phyloP scores from a whole-genome alignment of 2,113 vertebrate species.

The Thunnus maccoyii region DNA sequence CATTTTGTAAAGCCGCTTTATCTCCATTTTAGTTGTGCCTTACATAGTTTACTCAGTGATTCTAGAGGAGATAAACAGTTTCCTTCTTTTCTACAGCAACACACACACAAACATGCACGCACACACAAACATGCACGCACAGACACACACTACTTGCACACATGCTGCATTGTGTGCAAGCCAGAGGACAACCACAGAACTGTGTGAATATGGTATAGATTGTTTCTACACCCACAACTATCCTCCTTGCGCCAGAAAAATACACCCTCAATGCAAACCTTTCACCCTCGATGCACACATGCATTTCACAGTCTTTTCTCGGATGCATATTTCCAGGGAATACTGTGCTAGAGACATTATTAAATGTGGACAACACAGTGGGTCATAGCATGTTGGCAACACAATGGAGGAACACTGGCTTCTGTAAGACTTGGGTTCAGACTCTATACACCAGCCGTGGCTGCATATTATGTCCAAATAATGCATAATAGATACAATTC shows the following conservation, averaged over 20 bases:
- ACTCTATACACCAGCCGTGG: background rate
- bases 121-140: background rate
- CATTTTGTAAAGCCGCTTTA: background rate
- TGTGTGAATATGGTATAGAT: conserved; percentile 49
- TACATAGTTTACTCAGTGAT: background rate
- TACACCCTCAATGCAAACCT: conserved; percentile 44
- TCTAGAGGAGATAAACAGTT: background rate
- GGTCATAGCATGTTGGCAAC: background rate
- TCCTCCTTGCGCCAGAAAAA: conserved; percentile 26
- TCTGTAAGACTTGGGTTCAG: background rate
- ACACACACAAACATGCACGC: conserved; percentile 25
- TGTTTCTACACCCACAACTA: conserved; percentile 54
- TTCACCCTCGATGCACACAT: conserved; percentile 25
- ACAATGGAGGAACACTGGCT: background rate
- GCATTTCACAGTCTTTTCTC: conserved; percentile 40
- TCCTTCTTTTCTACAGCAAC: conserved; percentile 23
- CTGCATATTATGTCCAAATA: background rate
- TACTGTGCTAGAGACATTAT: conserved; percentile 23
- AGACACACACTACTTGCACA: background rate
- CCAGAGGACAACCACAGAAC: conserved; percentile 49
- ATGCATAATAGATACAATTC: conserved; percentile 1
- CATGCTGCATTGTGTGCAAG: conserved; percentile 3
- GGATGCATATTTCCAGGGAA: conserved; percentile 27
- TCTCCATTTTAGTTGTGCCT: background rate
- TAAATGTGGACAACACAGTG: conserved; percentile 11